Evolutionary conservation across 2,113 vertebrate species (phyloP), one percentile per base, ranked within the genome.

Genomic region (Passerina amoena): DNA sequence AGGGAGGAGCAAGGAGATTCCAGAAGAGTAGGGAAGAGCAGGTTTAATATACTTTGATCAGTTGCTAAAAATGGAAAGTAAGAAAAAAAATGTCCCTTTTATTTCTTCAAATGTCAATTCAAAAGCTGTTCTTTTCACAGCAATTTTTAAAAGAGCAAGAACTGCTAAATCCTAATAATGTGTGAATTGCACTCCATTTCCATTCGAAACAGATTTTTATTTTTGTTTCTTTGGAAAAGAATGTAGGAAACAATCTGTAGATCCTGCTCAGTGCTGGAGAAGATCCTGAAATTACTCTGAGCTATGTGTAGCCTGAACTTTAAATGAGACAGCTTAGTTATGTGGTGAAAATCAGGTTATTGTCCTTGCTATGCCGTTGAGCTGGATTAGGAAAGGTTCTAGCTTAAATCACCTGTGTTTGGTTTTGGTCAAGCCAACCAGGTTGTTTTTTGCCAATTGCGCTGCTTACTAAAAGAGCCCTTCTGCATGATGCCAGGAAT

Each of bases 61-160:
- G 30, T 47, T 60, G 35, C 23, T 89, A 44, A 82, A 82, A 91
- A 47, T n/a, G 1, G 37, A 83, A 78, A 77, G 14, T 82, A 66
- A 71, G 6, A 25, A 64, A 91, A 60, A 69, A 69, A 72, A 44
- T 6, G 1, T 38, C 17, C 31, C 14, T 83, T 50, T 68, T 82
- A 72, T 82, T 92, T 88, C 53, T 75, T 71, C 51, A 84, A 75
- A 73, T 78, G 16, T 75, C 65, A 47, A 16, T 86, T 84, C 40
- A 71, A 73, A 71, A 24, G 6, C 25, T 78, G 18, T 59, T 77
- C 37, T 88, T 91, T 86, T 86, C 38, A 75, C 35, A 0, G 1
- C 5, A 40, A 37, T 76, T 90, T 95, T 91, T 68, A 68, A 84
- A 92, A 86, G 30, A 96, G 42, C 35, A 93, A 92, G 82, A 83